These are phyloP conservation scores for Neolamprologus falcicula DNA, from an alignment of 2,113 vertebrate genomes.

Conservation along the genomic window DNA sequence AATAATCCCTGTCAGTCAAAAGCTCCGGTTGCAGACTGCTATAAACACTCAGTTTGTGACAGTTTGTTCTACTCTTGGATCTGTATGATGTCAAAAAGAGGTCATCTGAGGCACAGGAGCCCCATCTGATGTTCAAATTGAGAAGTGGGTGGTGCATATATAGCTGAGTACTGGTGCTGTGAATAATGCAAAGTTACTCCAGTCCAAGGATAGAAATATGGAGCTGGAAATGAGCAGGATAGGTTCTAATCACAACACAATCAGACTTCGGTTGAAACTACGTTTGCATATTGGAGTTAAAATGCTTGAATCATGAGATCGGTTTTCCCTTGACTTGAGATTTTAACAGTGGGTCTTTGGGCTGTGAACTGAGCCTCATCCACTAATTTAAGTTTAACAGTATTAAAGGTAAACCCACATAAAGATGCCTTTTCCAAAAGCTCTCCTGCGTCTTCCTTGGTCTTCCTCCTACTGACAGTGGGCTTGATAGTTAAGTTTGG, in stretches of 20 bases:
- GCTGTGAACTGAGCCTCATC: not conserved
- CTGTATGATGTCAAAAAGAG: not conserved
- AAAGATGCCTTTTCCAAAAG: not conserved
- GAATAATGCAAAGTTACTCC: not conserved
- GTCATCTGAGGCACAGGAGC: not conserved
- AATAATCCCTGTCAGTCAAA: not conserved
- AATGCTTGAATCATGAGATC: not conserved
- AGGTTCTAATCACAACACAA: not conserved
- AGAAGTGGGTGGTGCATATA: not conserved
- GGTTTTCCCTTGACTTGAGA: not conserved
- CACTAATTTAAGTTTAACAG: not conserved
- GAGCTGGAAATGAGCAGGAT: not conserved
- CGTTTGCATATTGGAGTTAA: not conserved
- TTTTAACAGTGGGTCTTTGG: not conserved
- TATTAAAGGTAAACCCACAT: not conserved
- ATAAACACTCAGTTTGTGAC: not conserved
- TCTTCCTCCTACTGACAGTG: slow-evolving; percentile 37
- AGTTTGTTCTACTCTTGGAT: not conserved
- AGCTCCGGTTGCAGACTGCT: not conserved
- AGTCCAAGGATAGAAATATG: not conserved
- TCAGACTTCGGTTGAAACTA: not conserved
- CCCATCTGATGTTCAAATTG: not conserved
- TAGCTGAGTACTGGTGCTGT: not conserved
- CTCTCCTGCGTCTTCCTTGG: not conserved
- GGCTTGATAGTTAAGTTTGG: slow-evolving; percentile 59